Conservation (phyloP, 2,888 invertebrate species). For the Drosophila kanekoi region DNA sequence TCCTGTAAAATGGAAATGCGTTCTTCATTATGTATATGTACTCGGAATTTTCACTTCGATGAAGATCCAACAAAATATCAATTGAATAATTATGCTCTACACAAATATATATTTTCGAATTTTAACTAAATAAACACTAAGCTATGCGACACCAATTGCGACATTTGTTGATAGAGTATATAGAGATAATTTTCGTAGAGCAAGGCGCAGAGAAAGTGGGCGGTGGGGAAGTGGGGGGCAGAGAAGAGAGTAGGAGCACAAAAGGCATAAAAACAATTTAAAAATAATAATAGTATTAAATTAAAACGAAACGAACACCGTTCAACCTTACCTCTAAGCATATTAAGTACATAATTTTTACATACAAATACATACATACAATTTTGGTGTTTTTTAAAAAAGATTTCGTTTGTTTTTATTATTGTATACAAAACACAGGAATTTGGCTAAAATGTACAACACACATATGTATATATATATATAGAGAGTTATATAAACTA, state of each 20-base stretch:
- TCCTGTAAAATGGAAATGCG: constrained; percentile 92
- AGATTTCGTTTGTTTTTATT: constrained; percentile 59
- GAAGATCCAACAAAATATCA: constrained; percentile 26
- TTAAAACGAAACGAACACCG: constrained; percentile 45
- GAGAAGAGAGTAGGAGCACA: background rate
- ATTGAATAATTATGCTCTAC: background rate
- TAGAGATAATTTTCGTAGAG: constrained; percentile 26
- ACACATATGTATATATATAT: constrained; percentile 74
- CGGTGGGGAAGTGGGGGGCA: no score
- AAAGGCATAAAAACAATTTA: no score
- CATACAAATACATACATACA: constrained; percentile 61
- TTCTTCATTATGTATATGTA: constrained; percentile 41
- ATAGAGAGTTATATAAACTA: constrained; percentile 61
- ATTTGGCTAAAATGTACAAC: constrained; percentile 78
- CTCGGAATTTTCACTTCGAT: constrained; percentile 12
- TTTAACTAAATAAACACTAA: constrained; percentile 19
- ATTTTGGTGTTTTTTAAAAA: constrained; percentile 56
- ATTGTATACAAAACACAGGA: constrained; percentile 75
- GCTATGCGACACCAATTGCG: constrained; percentile 31
- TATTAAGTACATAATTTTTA: constrained; percentile 55
- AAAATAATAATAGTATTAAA: background rate
- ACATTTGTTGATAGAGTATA: constrained; percentile 13
- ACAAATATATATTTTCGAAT: constrained; percentile 2
- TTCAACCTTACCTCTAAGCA: constrained; percentile 58
- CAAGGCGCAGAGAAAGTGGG: constrained; percentile 27